Evolutionary conservation across 2,797 vertebrate genomes (phyloP), one percentile per base, ranked within the genome.

Genomic region (Cuculus canorus): DNA sequence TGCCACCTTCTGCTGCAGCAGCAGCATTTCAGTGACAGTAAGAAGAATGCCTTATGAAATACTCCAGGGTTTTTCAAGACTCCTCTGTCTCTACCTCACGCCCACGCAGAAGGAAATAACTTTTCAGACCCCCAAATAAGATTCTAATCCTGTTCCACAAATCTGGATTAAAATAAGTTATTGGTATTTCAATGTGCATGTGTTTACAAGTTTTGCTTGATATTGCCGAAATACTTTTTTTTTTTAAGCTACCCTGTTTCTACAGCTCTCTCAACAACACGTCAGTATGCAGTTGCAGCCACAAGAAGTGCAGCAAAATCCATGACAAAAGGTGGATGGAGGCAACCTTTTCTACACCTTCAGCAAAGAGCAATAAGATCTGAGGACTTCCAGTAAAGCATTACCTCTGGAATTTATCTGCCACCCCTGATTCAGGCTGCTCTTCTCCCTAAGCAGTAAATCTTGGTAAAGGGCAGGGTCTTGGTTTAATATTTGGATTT

Each of bases 401-500:
- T 18, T 93, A 32, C n/a, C 23, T 16, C 2, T 24, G 39, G 47
- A 17, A n/a, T 52, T 33, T 24, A 25, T 60, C 37, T 73, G 28
- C 28, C 37, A 54, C 11, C 16, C 19, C 35, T 47, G 27, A 48
- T 65, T 9, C 1, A 0, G n/a, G 11, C 16, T 82, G 17, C 14
- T 84, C n/a, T 79, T 48, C 50, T 68, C 45, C 33, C 33, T 30
- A 25, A 33, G 41, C 19, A 50, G n/a, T n/a, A 52, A 61, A 32
- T 24, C 30, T 45, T 60, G 69, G 24, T 57, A 47, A 82, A 52
- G 23, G 22, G n/a, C 11, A 32, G 37, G 13, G 22, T 80, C 68
- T 27, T 60, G 28, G 23, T 68, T 80, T 48, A 32, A 7, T 10
- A 4, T 1, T 1, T 0, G 0, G 35, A 9, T 35, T 69, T 85